Conservation (phyloP, 1,140 invertebrate genomes). For the Wiebesia pumilae region DNA sequence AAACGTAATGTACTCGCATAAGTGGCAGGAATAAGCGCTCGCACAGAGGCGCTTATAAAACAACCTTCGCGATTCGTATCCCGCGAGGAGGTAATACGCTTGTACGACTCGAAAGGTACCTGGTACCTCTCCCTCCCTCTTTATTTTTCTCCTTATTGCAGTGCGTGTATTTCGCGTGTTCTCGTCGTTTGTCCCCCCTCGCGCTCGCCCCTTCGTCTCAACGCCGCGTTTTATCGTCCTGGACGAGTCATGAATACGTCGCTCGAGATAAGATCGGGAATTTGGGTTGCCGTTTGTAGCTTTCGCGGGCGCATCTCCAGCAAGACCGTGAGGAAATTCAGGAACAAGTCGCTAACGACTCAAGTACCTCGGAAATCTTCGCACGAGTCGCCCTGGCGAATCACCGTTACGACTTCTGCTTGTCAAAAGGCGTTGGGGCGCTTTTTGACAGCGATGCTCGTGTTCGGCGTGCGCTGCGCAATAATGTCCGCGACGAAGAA, state of each 20-base stretch:
- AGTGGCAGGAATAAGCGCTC: not conserved
- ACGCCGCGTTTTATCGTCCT: not conserved
- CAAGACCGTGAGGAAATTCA: too few relatives aligned
- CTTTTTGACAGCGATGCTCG: not conserved
- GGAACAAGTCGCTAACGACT: not conserved
- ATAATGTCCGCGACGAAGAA: not conserved
- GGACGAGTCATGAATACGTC: slow-evolving; percentile 8
- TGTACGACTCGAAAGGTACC: too few relatives aligned
- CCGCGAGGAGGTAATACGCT: too few relatives aligned
- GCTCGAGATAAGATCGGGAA: slow-evolving; percentile 9
- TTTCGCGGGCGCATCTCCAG: not conserved
- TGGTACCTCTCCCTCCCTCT: not conserved
- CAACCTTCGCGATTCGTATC: not conserved
- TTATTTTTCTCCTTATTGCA: not conserved
- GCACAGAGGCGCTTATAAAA: not conserved
- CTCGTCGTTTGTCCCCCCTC: not conserved
- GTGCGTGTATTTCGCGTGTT: not conserved
- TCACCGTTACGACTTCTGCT: not conserved
- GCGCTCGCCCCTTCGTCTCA: not conserved
- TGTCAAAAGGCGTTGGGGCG: too few relatives aligned
- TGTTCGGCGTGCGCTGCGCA: not conserved
- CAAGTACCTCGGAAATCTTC: not conserved
- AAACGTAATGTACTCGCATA: not conserved
- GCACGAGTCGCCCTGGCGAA: not conserved
- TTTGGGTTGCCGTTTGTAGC: not conserved